phyloP scores from a whole-genome alignment of 2,888 invertebrate genomes.

The Cheilosia urbana region DNA sequence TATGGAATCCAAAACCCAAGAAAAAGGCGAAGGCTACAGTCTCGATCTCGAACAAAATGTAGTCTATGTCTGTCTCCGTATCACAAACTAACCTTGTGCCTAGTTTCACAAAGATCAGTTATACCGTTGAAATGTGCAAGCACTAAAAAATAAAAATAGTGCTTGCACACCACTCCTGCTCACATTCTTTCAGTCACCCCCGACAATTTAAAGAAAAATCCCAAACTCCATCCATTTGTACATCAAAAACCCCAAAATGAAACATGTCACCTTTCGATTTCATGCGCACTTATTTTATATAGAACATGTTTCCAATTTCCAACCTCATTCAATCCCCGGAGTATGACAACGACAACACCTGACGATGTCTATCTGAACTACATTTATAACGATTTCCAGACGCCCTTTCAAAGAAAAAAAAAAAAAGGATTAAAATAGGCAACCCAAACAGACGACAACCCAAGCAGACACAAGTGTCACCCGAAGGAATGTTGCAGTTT shows the following conservation, averaged over 20 bases:
- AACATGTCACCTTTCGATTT: constrained; percentile 45
- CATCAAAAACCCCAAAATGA: constrained; percentile 1
- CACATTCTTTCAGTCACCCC: too few species aligned
- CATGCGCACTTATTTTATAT: constrained; percentile 1
- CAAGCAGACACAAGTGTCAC: constrained; percentile 34
- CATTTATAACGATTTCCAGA: constrained; percentile 6
- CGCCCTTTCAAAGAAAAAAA: background rate
- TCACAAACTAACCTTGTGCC: too few species aligned
- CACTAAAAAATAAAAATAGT: too few species aligned
- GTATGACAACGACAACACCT: constrained; percentile 12
- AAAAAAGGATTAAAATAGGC: constrained; percentile 63
- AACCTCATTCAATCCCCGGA: constrained; percentile 18
- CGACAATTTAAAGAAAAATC: too few species aligned
- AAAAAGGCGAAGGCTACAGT: too few species aligned
- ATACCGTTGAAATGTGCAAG: too few species aligned
- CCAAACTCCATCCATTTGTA: too few species aligned
- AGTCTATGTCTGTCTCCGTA: too few species aligned
- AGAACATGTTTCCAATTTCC: constrained; percentile 25
- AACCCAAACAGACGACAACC: constrained; percentile 19
- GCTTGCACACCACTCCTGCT: too few species aligned
- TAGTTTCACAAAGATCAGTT: too few species aligned
- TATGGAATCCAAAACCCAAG: too few species aligned
- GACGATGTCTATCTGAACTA: constrained; percentile 8
- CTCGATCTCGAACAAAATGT: too few species aligned
- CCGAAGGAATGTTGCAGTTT: constrained; percentile 53